phyloP scores from a whole-genome alignment of 1,140 invertebrate species.

The Archivesica marissinica region DNA sequence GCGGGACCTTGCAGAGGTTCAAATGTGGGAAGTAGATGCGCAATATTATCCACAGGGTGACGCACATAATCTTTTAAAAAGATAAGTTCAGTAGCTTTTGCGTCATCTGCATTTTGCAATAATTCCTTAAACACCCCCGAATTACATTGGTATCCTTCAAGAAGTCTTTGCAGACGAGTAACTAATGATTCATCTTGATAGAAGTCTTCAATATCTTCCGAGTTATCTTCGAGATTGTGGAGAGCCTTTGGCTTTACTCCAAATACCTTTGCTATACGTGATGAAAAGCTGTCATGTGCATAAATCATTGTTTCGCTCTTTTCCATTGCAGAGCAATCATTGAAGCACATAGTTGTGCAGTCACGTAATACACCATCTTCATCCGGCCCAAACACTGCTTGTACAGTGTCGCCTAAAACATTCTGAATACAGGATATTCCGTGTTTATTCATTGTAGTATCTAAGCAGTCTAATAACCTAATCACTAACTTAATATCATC shows the following conservation, averaged over 20 bases:
- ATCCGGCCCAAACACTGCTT: constrained; percentile 1
- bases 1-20: constrained; percentile 77
- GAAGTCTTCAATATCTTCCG: constrained; percentile 64
- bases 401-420: not conserved
- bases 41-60: constrained; percentile 65
- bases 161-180: constrained; percentile 73
- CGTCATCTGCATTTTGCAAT: constrained; percentile 84
- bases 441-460: not conserved
- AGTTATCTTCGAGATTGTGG: not conserved
- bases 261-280: constrained; percentile 25
- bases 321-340: constrained; percentile 57
- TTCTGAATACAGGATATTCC: not conserved
- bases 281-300: constrained; percentile 53
- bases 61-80: constrained; percentile 77
- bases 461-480: not conserved
- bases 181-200: constrained; percentile 77
- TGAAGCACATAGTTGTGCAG: constrained; percentile 63
- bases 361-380: not conserved
- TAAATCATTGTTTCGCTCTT: constrained; percentile 56
- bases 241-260: constrained; percentile 55
- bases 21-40: constrained; percentile 68
- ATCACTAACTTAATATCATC: not conserved
- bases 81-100: constrained; percentile 78
- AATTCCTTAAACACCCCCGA: constrained; percentile 75
- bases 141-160: constrained; percentile 76